Conservation (phyloP, 2,797 vertebrate genomes). For the Diplodus puntazzo region DNA sequence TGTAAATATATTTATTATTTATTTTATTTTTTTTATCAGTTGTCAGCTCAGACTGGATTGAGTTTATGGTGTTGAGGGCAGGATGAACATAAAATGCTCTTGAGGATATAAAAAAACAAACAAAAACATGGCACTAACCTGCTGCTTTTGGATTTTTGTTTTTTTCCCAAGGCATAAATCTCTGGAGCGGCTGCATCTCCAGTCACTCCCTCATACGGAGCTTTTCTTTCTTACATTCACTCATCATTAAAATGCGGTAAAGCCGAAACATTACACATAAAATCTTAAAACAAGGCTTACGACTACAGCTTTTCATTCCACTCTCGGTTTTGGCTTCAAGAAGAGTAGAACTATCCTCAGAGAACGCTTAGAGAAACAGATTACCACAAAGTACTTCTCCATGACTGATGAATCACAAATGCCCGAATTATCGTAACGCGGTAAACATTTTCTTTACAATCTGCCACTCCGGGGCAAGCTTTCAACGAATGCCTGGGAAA, state of each 20-base stretch:
- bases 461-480: background rate
- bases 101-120: background rate
- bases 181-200: constrained; percentile 1
- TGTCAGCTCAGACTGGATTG: background rate
- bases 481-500: constrained; percentile 2
- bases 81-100: background rate
- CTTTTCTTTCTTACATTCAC: background rate
- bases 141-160: background rate
- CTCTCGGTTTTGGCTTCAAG: background rate
- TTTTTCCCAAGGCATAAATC: background rate
- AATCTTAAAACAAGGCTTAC: background rate
- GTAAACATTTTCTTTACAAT: background rate
- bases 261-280: background rate
- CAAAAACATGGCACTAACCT: background rate
- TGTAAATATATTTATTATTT: background rate
- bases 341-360: background rate
- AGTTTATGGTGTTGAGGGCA: background rate
- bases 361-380: background rate
- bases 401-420: background rate
- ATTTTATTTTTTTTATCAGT: background rate
- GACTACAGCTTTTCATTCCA: background rate
- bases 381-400: background rate
- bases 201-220: background rate
- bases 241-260: constrained; percentile 1
- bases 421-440: background rate